phyloP scores from a whole-genome alignment of 2,113 vertebrate species.

The Panurus biarmicus region DNA sequence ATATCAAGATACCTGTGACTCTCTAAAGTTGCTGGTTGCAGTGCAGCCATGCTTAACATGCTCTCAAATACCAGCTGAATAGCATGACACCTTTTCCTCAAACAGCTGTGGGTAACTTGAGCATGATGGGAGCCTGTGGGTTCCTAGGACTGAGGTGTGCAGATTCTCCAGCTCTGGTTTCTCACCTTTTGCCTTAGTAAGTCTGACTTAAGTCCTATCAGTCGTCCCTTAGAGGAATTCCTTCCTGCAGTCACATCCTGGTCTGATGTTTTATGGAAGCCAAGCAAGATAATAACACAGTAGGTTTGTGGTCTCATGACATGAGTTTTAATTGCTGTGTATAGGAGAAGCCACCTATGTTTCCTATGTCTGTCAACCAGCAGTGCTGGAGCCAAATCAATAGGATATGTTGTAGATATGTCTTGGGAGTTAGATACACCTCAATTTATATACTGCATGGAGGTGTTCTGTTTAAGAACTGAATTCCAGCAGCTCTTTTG shows the following conservation, averaged over 20 bases:
- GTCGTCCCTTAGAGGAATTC: background rate
- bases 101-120: accelerated
- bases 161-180: background rate
- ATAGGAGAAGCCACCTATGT: background rate
- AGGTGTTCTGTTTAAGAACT: background rate
- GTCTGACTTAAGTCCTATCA: background rate
- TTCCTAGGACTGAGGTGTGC: background rate
- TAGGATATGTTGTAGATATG: background rate
- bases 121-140: accelerated
- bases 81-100: background rate
- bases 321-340: background rate
- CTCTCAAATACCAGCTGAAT: background rate
- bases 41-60: background rate
- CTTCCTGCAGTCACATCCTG: background rate
- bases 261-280: background rate
- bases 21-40: background rate
- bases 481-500: background rate
- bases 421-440: background rate
- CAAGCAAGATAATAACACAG: background rate
- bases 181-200: background rate
- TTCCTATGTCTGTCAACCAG: background rate
- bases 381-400: background rate
- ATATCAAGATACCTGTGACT: background rate
- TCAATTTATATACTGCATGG: background rate
- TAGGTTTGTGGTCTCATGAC: background rate